A percentile compares a stretch with the other conserved stretches of the same genome.
phyloP scores from a whole-genome alignment of 2,888 invertebrate species.

The Athripsodes cinereus region DNA sequence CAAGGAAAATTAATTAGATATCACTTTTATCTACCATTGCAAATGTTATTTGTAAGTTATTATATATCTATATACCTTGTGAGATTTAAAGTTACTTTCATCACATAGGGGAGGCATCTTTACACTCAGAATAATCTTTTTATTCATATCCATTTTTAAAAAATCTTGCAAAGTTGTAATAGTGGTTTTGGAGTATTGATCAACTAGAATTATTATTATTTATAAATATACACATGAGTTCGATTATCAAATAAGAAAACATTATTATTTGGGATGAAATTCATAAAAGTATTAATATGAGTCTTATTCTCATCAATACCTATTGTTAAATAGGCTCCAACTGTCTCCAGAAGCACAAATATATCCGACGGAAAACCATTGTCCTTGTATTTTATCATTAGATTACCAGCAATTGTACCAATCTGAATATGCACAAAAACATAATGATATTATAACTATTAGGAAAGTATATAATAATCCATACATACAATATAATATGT shows the following conservation, averaged over 20 bases:
- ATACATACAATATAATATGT: too few relatives aligned
- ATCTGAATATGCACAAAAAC: too few relatives aligned
- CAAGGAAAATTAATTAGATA: too few relatives aligned
- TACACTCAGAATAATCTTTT: slow-evolving; percentile 43
- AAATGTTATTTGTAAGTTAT: too few relatives aligned
- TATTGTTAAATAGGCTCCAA: slow-evolving; percentile 50
- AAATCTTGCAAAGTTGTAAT: slow-evolving; percentile 37
- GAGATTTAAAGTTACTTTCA: slow-evolving; percentile 34
- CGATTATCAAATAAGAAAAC: too few relatives aligned
- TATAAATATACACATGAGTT: too few relatives aligned
- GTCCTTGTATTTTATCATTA: slow-evolving; percentile 57
- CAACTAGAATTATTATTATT: slow-evolving; percentile 29
- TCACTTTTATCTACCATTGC: too few relatives aligned
- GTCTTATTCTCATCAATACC: too few relatives aligned
- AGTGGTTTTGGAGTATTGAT: slow-evolving; percentile 33
- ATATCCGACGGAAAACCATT: slow-evolving; percentile 69
- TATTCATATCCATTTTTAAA: slow-evolving; percentile 38
- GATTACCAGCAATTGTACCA: slow-evolving; percentile 41
- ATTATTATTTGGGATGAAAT: too few relatives aligned
- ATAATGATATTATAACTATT: too few relatives aligned
- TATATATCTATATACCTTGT: slow-evolving; percentile 15
- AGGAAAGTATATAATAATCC: too few relatives aligned
- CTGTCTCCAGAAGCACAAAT: slow-evolving; percentile 57
- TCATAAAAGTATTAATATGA: too few relatives aligned
- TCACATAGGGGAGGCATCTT: slow-evolving; percentile 42